Base-by-base conservation (phyloP, 2,797 vertebrate species). In the Oreochromis grahami region DNA sequence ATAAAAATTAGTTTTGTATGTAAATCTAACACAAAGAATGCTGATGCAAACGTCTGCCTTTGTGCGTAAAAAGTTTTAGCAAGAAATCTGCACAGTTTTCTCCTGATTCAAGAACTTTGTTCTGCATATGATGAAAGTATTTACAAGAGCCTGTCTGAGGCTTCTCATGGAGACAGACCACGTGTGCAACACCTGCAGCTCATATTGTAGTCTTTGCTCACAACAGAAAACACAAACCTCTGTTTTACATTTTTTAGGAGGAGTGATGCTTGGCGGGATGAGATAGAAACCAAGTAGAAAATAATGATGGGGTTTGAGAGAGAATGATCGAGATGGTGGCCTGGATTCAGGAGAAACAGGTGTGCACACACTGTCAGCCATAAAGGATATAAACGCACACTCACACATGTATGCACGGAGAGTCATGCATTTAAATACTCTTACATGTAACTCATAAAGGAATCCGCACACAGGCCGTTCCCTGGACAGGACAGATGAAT, bases 401-500 rank as follows among this genome's bases (percentile, higher is more conserved):
- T 11, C 68, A 72, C 41, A 72, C 24, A 48, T 2, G 24, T 32
- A 32, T 6, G 65, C 45, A 50, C 8, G 13, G 11, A 38, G 36
- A 74, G 19, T 11, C 29, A 19, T 5, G 38, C 45, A 53, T 55
- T 76, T 80, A 79, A 43, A 83, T 14, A 48, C 4, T n/a, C 32
- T 78, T n/a, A 83, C 55, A 81, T 72, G 15, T 72, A 15, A 55
- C 15, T 51, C 13, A 74, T 21, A 41, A 7, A 76, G 10, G 77
- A 78, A 87, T 72, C n/a, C 24, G 38, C 65, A 80, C 41, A 52
- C 34, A 83, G 45, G 81, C 74, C n/a, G 6, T 21, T 91, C 80
- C 81, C 91, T 78, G 84, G 80, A 90, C 88, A 85, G 82, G 60
- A 87, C 55, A 88, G 70, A 93, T 88, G 91, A 89, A 92, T 94